Base-by-base conservation (phyloP, 2,113 vertebrate genomes). In the Corythornis cristatus region DNA sequence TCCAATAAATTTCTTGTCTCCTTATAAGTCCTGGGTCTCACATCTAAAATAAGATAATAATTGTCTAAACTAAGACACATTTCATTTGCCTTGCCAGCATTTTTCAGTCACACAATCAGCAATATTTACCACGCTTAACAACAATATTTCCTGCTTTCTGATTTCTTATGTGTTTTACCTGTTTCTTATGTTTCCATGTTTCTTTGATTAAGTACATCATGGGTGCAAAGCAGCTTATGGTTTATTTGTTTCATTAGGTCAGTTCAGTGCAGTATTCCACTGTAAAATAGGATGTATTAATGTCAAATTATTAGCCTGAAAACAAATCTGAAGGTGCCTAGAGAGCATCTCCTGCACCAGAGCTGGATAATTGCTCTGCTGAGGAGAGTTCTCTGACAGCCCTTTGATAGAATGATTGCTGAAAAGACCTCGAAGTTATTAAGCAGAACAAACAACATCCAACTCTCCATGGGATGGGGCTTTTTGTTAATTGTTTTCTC, bases 241-340 rank as follows among this genome's bases (percentile, higher is more conserved):
- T 88, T 91, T 86, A 19, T 73, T 84, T 84, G 40, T 91, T 94
- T 83, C 79, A n/a, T 76, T 42, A 71, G 8, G 11, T 20, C 1
- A 1, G 18, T 73, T 90, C 75, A 90, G 80, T 62, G 8, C 21
- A 89, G 11, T 10, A 85, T 91, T 75, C 28, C 28, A 91, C 62
- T 68, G 73, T 37, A 87, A 87, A 91, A 54, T 25, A 72, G 54
- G 18, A 87, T 26, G 8, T 65, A 68, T 62, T 1, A 4, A 67
- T 82, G 89, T 85, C 84, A 70, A 93, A 87, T 92, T 90, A 87
- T 85, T 82, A 91, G 89, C 84, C 82, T 92, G 84, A 84, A 96
- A 96, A 93, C 18, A 82, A 85, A 70, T 37, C 54, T 89, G 84
- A 89, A 73, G 58, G 87, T 21, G 58, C 89, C 81, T 75, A 68